Evolutionary conservation across 2,113 vertebrate genomes (phyloP).

Genomic region (Hypocryptadius cinnamomeus): DNA sequence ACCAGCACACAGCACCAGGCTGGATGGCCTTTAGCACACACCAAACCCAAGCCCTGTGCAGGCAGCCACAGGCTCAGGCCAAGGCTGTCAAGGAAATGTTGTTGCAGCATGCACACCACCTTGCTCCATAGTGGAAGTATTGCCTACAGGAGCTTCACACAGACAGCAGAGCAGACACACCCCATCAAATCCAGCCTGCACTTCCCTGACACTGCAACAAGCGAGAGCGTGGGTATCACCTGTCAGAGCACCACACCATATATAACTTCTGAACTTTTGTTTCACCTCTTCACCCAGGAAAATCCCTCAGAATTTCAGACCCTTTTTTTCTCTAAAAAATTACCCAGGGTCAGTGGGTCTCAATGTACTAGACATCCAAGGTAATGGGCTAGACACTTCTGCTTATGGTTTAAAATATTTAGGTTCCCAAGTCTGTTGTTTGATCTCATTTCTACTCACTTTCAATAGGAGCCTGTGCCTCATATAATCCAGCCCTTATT

Average conservation of each 20-base stretch:
- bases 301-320: neutral
- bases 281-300: neutral
- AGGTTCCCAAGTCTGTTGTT: neutral
- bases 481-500: neutral
- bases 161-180: neutral
- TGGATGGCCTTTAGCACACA: neutral
- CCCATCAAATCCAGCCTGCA: neutral
- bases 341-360: neutral
- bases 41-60: neutral
- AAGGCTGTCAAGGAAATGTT: neutral
- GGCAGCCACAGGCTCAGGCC: neutral
- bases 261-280: neutral
- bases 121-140: fast-evolving
- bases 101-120: neutral
- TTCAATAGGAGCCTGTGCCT: neutral
- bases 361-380: neutral
- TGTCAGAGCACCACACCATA: neutral
- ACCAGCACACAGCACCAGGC: neutral
- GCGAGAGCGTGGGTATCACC: neutral
- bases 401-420: neutral
- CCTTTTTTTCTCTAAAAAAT: neutral
- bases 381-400: neutral
- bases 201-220: neutral
- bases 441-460: neutral
- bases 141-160: too few species aligned